Percentiles rank a stretch among this genome's conserved stretches.
These are phyloP conservation scores for Macquaria australasica DNA, from an alignment of 2,113 vertebrate species.

Conservation along the genomic window DNA sequence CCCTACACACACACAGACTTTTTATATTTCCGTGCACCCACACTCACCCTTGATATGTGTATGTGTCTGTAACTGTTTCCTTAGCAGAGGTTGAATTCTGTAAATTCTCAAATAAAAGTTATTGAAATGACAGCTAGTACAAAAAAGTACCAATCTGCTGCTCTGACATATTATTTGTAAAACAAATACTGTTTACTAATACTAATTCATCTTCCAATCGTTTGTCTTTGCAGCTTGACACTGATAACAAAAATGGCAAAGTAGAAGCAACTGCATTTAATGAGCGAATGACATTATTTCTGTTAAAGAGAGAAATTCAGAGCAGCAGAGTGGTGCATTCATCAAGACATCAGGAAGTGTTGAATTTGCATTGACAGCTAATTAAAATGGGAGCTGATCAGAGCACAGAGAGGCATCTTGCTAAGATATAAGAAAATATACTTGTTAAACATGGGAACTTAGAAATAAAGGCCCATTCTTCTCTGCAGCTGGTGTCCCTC, in stretches of 20 bases:
- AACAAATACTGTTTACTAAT: neutral
- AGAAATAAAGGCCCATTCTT: neutral
- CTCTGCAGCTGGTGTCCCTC: neutral
- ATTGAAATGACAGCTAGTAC: neutral
- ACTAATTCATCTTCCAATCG: neutral
- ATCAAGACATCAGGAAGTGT: neutral
- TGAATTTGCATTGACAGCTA: too few species aligned
- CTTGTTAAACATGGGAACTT: neutral
- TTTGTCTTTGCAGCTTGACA: neutral
- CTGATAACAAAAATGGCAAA: neutral
- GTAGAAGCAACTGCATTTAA: neutral
- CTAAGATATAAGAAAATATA: neutral
- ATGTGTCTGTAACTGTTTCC: neutral
- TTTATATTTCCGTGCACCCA: neutral
- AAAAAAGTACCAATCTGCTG: neutral
- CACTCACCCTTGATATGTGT: neutral
- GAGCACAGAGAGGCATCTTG: neutral
- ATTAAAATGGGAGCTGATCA: neutral
- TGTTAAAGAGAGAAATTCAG: neutral
- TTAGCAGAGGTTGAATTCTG: neutral
- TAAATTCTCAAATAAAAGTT: neutral
- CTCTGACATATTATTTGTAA: neutral
- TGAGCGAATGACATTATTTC: neutral
- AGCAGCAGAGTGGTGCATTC: too few species aligned
- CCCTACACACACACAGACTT: neutral